Percentiles rank a stretch among this genome's conserved stretches.
These are phyloP conservation scores for Venusia cambrica DNA, from an alignment of 2,888 invertebrate genomes.

Conservation along the genomic window DNA sequence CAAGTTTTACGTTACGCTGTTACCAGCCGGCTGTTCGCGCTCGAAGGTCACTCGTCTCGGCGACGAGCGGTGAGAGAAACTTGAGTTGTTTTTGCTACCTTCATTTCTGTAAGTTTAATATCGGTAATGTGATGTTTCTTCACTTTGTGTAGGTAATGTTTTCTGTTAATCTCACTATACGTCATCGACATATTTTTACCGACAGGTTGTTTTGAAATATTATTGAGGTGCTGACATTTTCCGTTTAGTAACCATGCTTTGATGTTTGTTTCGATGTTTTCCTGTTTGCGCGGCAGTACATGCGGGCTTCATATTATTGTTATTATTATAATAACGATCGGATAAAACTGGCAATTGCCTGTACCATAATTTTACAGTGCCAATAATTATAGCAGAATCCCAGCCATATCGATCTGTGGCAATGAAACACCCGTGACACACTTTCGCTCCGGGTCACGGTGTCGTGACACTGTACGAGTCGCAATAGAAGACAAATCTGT, in stretches of 20 bases:
- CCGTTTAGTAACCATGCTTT: neutral
- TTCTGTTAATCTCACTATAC: conserved; percentile 5
- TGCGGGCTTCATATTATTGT: too few relatives aligned
- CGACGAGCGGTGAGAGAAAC: conserved; percentile 27
- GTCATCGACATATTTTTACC: conserved; percentile 6
- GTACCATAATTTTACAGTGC: too few relatives aligned
- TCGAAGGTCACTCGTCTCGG: conserved; percentile 67
- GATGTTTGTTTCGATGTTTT: neutral
- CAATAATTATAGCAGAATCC: conserved; percentile 5
- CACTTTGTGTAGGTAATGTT: conserved; percentile 14
- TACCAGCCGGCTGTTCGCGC: conserved; percentile 64
- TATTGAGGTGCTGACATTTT: conserved; percentile 1
- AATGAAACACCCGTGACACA: conserved; percentile 23
- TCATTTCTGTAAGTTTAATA: conserved; percentile 28
- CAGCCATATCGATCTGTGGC: conserved; percentile 20
- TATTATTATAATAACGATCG: too few relatives aligned
- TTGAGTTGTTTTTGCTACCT: conserved; percentile 28
- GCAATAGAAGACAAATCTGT: too few relatives aligned
- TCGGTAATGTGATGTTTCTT: conserved; percentile 24
- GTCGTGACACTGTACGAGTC: too few relatives aligned
- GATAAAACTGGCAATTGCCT: too few relatives aligned
- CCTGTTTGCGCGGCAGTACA: too few relatives aligned
- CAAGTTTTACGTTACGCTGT: conserved; percentile 61
- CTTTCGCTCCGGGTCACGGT: conserved; percentile 13
- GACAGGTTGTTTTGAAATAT: conserved; percentile 4